Percentiles rank a stretch among this genome's conserved stretches.
phyloP scores from a whole-genome alignment of 2,113 vertebrate species.

The Calypte anna region DNA sequence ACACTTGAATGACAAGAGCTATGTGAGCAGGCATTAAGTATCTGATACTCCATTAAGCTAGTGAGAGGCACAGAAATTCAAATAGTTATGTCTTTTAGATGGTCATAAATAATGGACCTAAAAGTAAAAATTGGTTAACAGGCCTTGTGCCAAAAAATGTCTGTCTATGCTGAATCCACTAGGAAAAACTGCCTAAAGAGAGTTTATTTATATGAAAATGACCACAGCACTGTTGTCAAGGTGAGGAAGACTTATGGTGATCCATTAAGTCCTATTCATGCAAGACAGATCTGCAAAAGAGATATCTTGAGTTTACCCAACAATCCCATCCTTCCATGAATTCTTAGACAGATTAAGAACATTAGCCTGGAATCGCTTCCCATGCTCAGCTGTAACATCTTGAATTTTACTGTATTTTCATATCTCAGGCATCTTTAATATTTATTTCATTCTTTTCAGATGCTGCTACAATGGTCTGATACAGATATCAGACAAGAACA shows the following conservation, averaged over 20 bases:
- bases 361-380: not conserved
- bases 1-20: not conserved
- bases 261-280: not conserved
- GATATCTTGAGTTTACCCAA: not conserved
- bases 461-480: too few relatives aligned
- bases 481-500: not conserved
- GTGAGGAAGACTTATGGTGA: not conserved
- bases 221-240: not conserved
- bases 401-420: not conserved
- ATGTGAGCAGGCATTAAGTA: not conserved
- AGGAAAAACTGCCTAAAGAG: not conserved
- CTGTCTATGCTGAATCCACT: not conserved
- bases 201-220: conserved; percentile 1
- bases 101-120: not conserved
- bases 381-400: not conserved
- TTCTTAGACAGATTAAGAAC: not conserved
- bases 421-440: not conserved
- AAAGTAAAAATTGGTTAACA: not conserved
- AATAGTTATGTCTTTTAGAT: not conserved
- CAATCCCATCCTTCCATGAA: not conserved
- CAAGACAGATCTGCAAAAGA: not conserved
- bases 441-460: not conserved
- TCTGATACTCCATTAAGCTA: not conserved
- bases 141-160: not conserved
- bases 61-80: not conserved